These are phyloP conservation scores for Sesia bembeciformis DNA, from an alignment of 2,888 invertebrate species.

Conservation along the genomic window DNA sequence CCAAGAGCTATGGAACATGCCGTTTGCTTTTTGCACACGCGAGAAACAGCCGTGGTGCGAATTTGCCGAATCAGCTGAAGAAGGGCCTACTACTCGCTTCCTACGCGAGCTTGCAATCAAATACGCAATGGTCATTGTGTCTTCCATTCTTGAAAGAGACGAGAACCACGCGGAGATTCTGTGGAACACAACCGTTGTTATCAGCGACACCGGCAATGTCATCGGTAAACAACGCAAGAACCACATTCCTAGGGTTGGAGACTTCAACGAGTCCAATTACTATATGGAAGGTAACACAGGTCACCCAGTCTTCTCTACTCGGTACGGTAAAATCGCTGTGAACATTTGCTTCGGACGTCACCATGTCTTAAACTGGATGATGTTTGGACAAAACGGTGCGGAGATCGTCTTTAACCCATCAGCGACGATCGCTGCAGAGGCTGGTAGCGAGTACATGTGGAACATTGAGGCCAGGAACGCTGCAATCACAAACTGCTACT, in stretches of 20 bases:
- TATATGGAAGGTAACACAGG: slow-evolving; percentile 97
- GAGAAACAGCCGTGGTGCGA: slow-evolving; percentile 98
- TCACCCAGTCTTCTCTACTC: slow-evolving; percentile 93
- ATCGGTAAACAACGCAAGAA: slow-evolving; percentile 98
- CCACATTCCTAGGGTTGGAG: slow-evolving; percentile 98
- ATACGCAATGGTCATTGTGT: slow-evolving; percentile 95
- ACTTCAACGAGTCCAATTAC: slow-evolving; percentile 99
- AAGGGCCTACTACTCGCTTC: slow-evolving; percentile 90
- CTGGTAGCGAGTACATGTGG: slow-evolving; percentile 92
- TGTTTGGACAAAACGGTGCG: slow-evolving; percentile 97
- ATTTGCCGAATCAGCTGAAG: slow-evolving; percentile 94
- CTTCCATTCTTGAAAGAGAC: slow-evolving; percentile 96
- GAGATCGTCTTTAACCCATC: slow-evolving; percentile 99
- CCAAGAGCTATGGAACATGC: slow-evolving; percentile 99
- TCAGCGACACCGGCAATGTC: slow-evolving; percentile 89
- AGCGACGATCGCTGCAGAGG: slow-evolving; percentile 87
- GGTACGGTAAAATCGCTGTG: slow-evolving; percentile 91
- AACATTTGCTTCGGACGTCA: slow-evolving; percentile 99
- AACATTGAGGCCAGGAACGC: slow-evolving; percentile 96
- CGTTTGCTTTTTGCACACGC: slow-evolving; percentile 98
- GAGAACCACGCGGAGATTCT: slow-evolving; percentile 87
- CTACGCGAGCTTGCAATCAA: slow-evolving; percentile 85
- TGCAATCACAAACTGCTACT: slow-evolving; percentile 97
- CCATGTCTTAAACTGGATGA: slow-evolving; percentile 98
- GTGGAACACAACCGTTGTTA: slow-evolving; percentile 98